phyloP scores from a whole-genome alignment of 2,797 vertebrate species.

The Propithecus deckenii region DNA sequence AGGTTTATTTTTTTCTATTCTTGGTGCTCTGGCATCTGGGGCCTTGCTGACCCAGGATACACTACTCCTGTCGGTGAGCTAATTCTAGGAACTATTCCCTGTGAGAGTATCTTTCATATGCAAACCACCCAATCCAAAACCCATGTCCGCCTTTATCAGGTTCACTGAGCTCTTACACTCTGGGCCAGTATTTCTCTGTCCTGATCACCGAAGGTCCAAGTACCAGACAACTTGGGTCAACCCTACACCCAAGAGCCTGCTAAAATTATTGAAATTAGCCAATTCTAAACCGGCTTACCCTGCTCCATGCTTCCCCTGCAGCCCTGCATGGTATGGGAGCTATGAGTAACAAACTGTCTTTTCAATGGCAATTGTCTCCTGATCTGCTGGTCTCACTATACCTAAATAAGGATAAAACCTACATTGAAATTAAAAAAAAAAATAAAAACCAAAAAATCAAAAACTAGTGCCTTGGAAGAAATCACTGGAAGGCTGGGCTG shows the following conservation, averaged over 20 bases:
- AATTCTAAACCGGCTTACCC: not conserved
- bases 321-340: not conserved
- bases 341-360: not conserved
- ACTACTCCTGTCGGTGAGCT: not conserved
- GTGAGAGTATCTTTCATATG: not conserved
- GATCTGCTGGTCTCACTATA: not conserved
- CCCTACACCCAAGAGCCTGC: not conserved
- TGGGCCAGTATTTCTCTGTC: not conserved
- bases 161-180: not conserved
- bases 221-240: not conserved
- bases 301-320: not conserved
- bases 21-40: not conserved
- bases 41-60: not conserved
- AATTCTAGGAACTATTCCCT: not conserved
- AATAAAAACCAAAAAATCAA: not conserved
- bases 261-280: not conserved
- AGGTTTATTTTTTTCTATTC: not conserved
- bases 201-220: not conserved
- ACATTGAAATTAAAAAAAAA: not conserved
- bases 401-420: not conserved
- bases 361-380: not conserved
- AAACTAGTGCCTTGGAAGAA: not conserved
- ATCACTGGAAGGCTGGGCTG: not conserved
- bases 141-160: not conserved
- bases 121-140: not conserved